A percentile compares a stretch with the other conserved stretches of the same genome.
Conservation (phyloP, 2,888 invertebrate genomes). For the Pegoplata infirma region DNA sequence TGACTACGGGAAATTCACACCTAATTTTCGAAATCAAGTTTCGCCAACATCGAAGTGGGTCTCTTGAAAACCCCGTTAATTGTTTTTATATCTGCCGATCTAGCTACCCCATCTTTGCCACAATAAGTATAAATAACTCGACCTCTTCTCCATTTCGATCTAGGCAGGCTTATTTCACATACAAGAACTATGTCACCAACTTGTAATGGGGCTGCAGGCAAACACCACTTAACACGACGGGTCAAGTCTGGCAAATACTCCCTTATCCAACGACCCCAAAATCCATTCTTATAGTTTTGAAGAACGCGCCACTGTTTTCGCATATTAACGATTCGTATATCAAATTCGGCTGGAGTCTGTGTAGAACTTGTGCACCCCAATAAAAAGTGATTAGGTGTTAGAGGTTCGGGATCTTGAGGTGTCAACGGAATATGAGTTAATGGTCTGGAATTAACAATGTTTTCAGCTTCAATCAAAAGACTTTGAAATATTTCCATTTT, state of each 20-base stretch:
- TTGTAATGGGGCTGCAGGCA: background rate
- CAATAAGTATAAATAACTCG: slow-evolving; percentile 4
- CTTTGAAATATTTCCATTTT: slow-evolving; percentile 21
- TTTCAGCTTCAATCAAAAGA: slow-evolving; percentile 47
- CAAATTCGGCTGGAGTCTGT: slow-evolving; percentile 31
- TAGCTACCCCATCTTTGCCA: slow-evolving; percentile 24
- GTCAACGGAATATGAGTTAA: slow-evolving; percentile 49
- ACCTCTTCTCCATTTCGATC: slow-evolving; percentile 28
- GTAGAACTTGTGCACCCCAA: slow-evolving; percentile 31
- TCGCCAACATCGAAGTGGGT: slow-evolving; percentile 27
- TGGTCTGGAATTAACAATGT: slow-evolving; percentile 53
- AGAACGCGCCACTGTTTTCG: slow-evolving; percentile 7
- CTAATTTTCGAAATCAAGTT: slow-evolving; percentile 11
- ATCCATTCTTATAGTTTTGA: slow-evolving; percentile 13
- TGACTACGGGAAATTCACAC: slow-evolving; percentile 24
- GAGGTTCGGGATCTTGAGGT: slow-evolving; percentile 34
- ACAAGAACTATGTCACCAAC: slow-evolving; percentile 36
- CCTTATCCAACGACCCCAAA: slow-evolving; percentile 21
- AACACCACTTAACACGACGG: slow-evolving; percentile 41
- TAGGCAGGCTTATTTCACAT: slow-evolving; percentile 11
- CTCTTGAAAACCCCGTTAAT: slow-evolving; percentile 6
- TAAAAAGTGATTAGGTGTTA: slow-evolving; percentile 53
- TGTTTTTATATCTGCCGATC: slow-evolving; percentile 17
- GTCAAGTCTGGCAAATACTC: slow-evolving; percentile 45
- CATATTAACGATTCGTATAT: background rate